A percentile compares a stretch with the other conserved stretches of the same genome.
These are phyloP conservation scores for Polylopha cassiicola DNA, from an alignment of 2,888 invertebrate species.

Conservation along the genomic window DNA sequence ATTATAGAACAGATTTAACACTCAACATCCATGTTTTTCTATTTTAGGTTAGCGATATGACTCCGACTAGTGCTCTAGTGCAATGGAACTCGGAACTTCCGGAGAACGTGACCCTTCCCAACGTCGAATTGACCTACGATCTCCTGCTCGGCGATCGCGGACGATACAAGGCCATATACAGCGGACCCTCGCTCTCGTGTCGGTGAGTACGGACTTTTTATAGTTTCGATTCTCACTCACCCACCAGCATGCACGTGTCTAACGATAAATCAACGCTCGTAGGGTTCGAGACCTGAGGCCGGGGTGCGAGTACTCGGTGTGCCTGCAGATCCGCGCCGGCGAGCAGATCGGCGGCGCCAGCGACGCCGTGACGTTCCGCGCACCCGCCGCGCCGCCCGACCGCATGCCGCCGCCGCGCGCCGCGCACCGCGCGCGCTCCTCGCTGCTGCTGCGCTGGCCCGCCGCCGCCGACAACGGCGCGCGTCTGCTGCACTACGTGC, in stretches of 20 bases:
- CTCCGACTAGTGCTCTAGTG: conserved; percentile 89
- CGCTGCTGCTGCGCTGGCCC: conserved; percentile 83
- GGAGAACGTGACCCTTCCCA: conserved; percentile 67
- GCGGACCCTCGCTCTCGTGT: conserved; percentile 85
- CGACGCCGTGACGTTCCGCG: conserved; percentile 87
- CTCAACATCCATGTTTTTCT: conserved; percentile 8
- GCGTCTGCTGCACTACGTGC: conserved; percentile 83
- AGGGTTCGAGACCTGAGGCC: conserved; percentile 89
- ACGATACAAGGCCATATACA: conserved; percentile 90
- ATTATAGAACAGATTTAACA: too few relatives aligned
- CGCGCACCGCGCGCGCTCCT: conserved; percentile 82
- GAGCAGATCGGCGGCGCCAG: conserved; percentile 85
- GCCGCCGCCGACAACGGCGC: conserved; percentile 88
- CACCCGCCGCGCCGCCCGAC: conserved; percentile 89
- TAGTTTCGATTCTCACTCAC: conserved; percentile 4
- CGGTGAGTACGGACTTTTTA: conserved; percentile 52
- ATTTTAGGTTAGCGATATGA: conserved; percentile 87
- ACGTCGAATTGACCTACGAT: conserved; percentile 84
- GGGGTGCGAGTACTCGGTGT: conserved; percentile 91
- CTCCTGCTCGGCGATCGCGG: conserved; percentile 89
- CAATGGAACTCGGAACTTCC: conserved; percentile 83
- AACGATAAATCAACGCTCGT: not conserved
- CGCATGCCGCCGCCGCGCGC: conserved; percentile 84
- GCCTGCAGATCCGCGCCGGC: conserved; percentile 86
- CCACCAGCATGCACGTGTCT: not conserved